These are phyloP conservation scores for Dendroctonus valens DNA, from an alignment of 1,140 invertebrate genomes.

Conservation along the genomic window DNA sequence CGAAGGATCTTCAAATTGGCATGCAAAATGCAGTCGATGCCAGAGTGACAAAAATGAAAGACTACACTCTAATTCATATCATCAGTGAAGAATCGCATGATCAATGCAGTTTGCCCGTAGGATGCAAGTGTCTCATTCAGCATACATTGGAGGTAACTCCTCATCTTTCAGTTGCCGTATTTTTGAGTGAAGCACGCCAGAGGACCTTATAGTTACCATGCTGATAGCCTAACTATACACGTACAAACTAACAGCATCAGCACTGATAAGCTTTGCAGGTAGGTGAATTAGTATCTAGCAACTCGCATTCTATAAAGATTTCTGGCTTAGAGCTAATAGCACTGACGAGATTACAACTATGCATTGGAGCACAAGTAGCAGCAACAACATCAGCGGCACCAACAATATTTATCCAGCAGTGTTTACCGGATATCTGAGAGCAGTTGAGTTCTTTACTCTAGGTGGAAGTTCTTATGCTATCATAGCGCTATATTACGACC, in stretches of 20 bases:
- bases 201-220: constrained; percentile 42
- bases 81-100: constrained; percentile 36
- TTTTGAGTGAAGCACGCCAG: constrained; percentile 39
- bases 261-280: constrained; percentile 39
- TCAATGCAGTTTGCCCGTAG: constrained; percentile 40
- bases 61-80: constrained; percentile 40
- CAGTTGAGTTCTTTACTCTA: constrained; percentile 43
- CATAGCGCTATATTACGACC: constrained; percentile 41
- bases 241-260: constrained; percentile 43
- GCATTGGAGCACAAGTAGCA: constrained; percentile 31
- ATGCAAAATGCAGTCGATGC: constrained; percentile 37
- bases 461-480: constrained; percentile 39
- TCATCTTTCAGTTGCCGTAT: constrained; percentile 31
- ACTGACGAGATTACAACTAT: constrained; percentile 33
- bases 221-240: constrained; percentile 38
- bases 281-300: constrained; percentile 1
- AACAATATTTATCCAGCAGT: constrained; percentile 22
- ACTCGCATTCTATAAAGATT: background rate
- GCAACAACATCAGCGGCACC: constrained; percentile 6
- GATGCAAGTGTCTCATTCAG: constrained; percentile 42
- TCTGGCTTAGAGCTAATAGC: background rate
- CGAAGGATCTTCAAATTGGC: constrained; percentile 38
- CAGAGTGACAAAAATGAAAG: constrained; percentile 33
- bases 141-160: constrained; percentile 42
- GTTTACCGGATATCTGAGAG: constrained; percentile 42